These are phyloP conservation scores for Alosa sapidissima DNA, from an alignment of 2,797 vertebrate species.

Conservation along the genomic window DNA sequence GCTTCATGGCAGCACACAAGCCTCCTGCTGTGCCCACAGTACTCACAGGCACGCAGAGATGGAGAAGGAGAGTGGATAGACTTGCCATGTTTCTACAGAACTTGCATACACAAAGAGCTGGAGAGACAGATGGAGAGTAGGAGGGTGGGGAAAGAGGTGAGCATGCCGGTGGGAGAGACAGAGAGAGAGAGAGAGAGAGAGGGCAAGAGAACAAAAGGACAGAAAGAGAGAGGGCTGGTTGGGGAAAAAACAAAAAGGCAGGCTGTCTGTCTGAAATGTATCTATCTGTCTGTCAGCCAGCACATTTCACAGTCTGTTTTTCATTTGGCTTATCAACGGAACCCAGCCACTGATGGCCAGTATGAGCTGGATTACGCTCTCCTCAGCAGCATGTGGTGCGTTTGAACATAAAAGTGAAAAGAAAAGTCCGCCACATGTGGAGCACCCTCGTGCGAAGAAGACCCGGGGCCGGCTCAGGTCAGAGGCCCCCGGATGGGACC, in stretches of 20 bases:
- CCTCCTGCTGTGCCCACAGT: constrained; percentile 22
- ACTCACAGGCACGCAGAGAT: constrained; percentile 15
- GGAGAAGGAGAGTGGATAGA: not conserved
- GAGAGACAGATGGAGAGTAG: not conserved
- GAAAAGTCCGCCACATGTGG: constrained; percentile 12
- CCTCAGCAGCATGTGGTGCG: not conserved
- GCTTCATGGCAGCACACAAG: constrained; percentile 24
- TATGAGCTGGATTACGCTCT: not conserved
- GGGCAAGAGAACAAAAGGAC: not conserved
- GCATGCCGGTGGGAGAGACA: not conserved
- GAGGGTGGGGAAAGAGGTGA: not conserved
- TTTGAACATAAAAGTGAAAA: constrained; percentile 6
- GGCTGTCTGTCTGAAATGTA: not conserved
- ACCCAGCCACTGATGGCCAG: not conserved
- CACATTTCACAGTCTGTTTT: not conserved
- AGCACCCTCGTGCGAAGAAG: constrained; percentile 13
- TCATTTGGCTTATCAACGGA: not conserved
- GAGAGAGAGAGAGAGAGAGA: not conserved
- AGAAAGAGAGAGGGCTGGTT: not conserved
- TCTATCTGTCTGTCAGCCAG: not conserved
- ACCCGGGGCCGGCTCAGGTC: constrained; percentile 20
- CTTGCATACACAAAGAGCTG: not conserved
- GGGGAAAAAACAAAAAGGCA: not conserved
- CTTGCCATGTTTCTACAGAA: not conserved
- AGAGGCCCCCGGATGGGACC: constrained; percentile 30